phyloP scores from a whole-genome alignment of 2,113 vertebrate species.

The Phyllostomus hastatus region DNA sequence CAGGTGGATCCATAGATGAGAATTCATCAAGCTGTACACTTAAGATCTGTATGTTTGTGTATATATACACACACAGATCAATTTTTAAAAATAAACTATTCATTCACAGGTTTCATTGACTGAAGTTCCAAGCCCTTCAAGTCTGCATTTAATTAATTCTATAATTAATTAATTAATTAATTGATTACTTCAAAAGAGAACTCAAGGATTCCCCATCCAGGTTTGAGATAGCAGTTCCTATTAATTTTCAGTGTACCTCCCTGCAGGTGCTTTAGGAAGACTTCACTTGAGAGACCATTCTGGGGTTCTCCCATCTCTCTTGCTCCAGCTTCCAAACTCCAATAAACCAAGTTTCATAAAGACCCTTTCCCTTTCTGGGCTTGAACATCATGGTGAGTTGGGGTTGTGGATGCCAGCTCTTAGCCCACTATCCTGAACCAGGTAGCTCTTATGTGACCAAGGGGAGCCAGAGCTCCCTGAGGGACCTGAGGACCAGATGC shows the following conservation, averaged over 20 bases:
- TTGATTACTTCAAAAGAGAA: neutral
- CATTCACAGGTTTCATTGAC: neutral
- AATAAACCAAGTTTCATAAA: neutral
- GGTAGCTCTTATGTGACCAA: neutral
- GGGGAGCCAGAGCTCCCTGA: neutral
- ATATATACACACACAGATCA: neutral
- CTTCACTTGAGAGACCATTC: neutral
- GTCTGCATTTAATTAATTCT: neutral
- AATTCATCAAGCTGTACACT: neutral
- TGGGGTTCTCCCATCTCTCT: no score
- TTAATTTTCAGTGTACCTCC: neutral
- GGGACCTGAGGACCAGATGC: no score
- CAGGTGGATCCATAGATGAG: neutral
- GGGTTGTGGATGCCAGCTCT: neutral
- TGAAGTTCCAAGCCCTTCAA: neutral
- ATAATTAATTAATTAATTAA: neutral
- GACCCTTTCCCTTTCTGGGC: neutral
- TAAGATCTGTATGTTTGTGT: neutral
- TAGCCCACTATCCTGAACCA: neutral
- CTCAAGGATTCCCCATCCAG: neutral
- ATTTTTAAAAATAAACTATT: neutral
- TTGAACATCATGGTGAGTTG: neutral
- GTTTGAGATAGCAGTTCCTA: neutral
- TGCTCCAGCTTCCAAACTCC: neutral
- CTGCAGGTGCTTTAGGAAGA: neutral